These are phyloP conservation scores for Lordiphosa andalusiaca DNA, from an alignment of 2,888 invertebrate genomes.

Conservation along the genomic window DNA sequence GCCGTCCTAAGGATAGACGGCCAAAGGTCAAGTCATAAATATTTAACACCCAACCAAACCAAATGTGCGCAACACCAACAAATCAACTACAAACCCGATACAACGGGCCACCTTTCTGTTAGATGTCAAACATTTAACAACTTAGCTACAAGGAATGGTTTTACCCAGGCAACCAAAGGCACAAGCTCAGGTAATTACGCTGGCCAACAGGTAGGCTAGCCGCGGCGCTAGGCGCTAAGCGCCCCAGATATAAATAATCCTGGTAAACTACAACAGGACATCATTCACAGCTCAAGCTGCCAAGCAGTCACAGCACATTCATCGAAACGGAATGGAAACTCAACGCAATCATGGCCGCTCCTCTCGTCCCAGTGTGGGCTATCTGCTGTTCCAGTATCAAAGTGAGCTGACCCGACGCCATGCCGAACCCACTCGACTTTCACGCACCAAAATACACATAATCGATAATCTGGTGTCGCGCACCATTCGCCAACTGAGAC, in stretches of 20 bases:
- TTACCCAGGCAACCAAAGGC: background rate
- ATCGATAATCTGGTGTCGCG: slow-evolving; percentile 62
- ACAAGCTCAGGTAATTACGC: slow-evolving; percentile 57
- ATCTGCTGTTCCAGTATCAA: slow-evolving; percentile 65
- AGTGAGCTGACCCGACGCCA: slow-evolving; percentile 60
- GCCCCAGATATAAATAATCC: slow-evolving; percentile 65
- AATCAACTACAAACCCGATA: background rate
- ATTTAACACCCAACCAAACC: slow-evolving; percentile 9
- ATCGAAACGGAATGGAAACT: slow-evolving; percentile 29
- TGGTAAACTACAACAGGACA: slow-evolving; percentile 48
- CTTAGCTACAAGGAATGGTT: slow-evolving; percentile 13
- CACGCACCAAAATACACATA: slow-evolving; percentile 62
- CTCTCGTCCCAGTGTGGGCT: slow-evolving; percentile 54
- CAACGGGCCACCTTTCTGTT: slow-evolving; percentile 11
- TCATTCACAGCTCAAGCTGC: slow-evolving; percentile 57
- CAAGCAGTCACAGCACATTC: slow-evolving; percentile 36
- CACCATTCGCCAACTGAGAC: slow-evolving; percentile 55
- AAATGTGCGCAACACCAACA: slow-evolving; percentile 17
- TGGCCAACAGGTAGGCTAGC: slow-evolving; percentile 32
- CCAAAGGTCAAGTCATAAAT: slow-evolving; percentile 57
- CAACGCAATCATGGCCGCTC: slow-evolving; percentile 49
- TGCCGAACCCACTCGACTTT: slow-evolving; percentile 50
- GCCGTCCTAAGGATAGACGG: slow-evolving; percentile 1
- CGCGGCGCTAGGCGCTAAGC: slow-evolving; percentile 21
- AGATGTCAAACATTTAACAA: slow-evolving; percentile 36